Conservation (phyloP, 2,113 vertebrate species). For the Leptodactylus fuscus region DNA sequence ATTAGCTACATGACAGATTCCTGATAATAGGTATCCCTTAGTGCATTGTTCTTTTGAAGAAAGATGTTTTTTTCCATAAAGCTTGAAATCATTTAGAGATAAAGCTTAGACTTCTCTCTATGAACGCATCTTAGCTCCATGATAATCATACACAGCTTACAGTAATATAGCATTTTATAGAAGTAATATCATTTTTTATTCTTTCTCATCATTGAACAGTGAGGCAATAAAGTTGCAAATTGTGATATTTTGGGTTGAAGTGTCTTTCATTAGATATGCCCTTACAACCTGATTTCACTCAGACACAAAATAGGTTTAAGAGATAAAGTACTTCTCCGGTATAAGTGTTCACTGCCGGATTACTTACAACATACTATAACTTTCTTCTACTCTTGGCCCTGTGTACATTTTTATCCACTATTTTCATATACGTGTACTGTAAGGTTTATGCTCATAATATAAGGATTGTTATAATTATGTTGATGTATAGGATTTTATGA, state of each 20-base stretch:
- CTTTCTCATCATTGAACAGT: constrained; percentile 55
- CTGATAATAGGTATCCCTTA: too few relatives aligned
- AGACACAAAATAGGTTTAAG: constrained; percentile 37
- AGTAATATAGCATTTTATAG: constrained; percentile 54
- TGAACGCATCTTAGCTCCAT: constrained; percentile 19
- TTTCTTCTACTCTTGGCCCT: not conserved
- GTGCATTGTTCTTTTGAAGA: not conserved
- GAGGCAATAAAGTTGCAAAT: constrained; percentile 54
- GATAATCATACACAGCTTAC: constrained; percentile 38
- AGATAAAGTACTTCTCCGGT: constrained; percentile 34
- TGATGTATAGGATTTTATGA: too few relatives aligned
- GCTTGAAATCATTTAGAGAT: not conserved
- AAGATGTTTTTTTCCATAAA: not conserved
- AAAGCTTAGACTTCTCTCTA: constrained; percentile 24
- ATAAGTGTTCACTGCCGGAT: not conserved
- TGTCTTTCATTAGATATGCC: constrained; percentile 50
- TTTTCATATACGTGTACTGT: too few relatives aligned
- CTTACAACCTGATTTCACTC: constrained; percentile 41
- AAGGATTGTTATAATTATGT: too few relatives aligned
- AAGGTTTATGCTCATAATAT: too few relatives aligned
- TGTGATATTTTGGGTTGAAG: constrained; percentile 56
- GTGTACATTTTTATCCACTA: not conserved
- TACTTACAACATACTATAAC: not conserved
- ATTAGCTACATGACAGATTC: too few relatives aligned
- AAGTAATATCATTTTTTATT: constrained; percentile 59